These are phyloP conservation scores for Coenonympha glycerion DNA, from an alignment of 2,888 invertebrate species.

Conservation along the genomic window DNA sequence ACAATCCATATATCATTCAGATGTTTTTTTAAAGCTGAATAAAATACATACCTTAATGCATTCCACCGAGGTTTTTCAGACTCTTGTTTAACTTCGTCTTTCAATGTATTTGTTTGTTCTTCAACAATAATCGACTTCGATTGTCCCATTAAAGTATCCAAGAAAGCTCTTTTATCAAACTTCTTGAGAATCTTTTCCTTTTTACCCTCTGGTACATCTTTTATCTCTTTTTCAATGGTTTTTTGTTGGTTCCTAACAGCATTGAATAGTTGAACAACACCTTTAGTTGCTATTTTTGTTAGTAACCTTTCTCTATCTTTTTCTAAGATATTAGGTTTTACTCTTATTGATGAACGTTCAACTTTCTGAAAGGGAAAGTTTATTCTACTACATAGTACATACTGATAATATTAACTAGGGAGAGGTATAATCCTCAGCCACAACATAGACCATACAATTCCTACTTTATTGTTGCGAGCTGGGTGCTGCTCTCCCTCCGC, in stretches of 20 bases:
- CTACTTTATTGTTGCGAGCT: too few species aligned
- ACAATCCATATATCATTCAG: too few species aligned
- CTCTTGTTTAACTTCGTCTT: constrained; percentile 60
- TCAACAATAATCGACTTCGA: constrained; percentile 75
- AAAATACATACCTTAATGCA: constrained; percentile 67
- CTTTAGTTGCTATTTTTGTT: constrained; percentile 91
- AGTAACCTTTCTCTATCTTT: constrained; percentile 85
- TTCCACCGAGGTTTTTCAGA: constrained; percentile 74
- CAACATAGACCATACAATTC: too few species aligned
- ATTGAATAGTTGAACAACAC: constrained; percentile 95
- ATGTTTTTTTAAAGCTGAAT: too few species aligned
- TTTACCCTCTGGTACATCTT: constrained; percentile 84
- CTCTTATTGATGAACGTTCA: constrained; percentile 78
- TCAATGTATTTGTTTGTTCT: constrained; percentile 53
- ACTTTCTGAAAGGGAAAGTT: constrained; percentile 73
- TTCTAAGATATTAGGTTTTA: constrained; percentile 85
- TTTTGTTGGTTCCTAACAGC: constrained; percentile 91
- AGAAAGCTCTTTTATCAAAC: constrained; percentile 84
- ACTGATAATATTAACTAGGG: too few species aligned
- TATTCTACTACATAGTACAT: too few species aligned
- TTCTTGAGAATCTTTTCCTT: constrained; percentile 85
- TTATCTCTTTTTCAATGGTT: constrained; percentile 81
- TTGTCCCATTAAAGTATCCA: constrained; percentile 86
- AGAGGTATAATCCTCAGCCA: too few species aligned
- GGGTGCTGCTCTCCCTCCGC: too few species aligned